Base-by-base conservation (phyloP, 2,797 vertebrate genomes). In the Dromococcyx pavoninus region DNA sequence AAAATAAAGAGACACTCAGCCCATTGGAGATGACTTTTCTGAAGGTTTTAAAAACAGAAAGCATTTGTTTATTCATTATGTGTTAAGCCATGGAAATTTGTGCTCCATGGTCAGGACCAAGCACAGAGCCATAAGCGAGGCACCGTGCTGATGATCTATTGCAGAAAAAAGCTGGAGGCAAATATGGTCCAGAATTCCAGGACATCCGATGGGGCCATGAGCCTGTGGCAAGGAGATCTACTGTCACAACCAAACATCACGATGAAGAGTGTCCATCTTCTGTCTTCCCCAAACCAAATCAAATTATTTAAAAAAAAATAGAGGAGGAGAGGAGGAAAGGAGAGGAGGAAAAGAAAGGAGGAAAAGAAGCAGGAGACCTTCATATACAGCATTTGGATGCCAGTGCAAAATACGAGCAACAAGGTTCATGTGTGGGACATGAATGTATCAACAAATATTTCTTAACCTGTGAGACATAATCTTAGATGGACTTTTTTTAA, bases 191-290 rank as follows among this genome's bases (percentile, higher is more conserved):
- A 58, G 13, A 94, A 3, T 50, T 43, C 64, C 8, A 13, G 66
- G 90, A 92, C 66, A 80, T 91, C 77, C 85, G 82, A 91, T 71
- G 70, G 71, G 69, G 39, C 85, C 91, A 78, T 6, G 5, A 88
- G 88, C 64, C 89, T 93, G 74, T 23, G 22, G 56, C 70, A 89
- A 76, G 87, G 93, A 97, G 74, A 88, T 94, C 83, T 94, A 74
- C 83, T 92, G 91, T 89, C 96, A 89, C 22, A 11, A 84, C 94
- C 92, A 95, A 86, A 84, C 24, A 30, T 96, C 64, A 32, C 21
- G 19, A 72, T 3, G 3, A 91, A 93, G 76, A 76, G 56, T 19
- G 19, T 53, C 50, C 67, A 54, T 61, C 77, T 87, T 83, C 77
- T 54, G 66, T 93, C 89, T 90, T 94, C 46, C 8, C 53, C 53